These are phyloP conservation scores for Cygnus olor DNA, from an alignment of 2,797 vertebrate genomes.

Conservation along the genomic window DNA sequence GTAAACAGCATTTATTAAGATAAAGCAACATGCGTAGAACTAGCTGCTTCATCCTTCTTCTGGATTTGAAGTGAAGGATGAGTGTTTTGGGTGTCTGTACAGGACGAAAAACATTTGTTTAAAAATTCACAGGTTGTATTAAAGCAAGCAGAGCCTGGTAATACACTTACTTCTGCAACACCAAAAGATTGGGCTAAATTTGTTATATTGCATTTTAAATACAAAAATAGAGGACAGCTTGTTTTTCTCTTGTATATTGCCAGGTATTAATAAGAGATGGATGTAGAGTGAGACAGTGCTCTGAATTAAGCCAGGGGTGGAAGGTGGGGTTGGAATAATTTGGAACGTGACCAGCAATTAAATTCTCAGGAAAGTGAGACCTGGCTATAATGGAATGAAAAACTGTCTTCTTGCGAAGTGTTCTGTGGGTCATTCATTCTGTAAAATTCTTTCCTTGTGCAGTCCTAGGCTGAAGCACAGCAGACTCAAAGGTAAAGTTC, in stretches of 20 bases:
- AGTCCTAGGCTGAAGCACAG: conserved; percentile 38
- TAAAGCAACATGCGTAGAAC: not conserved
- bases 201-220: not conserved
- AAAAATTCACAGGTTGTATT: not conserved
- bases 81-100: not conserved
- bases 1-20: not conserved
- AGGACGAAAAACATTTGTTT: not conserved
- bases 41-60: not conserved
- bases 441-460: conserved; percentile 38
- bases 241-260: not conserved
- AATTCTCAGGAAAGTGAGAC: not conserved
- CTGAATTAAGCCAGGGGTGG: not conserved
- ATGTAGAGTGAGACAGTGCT: not conserved
- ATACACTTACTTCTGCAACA: not conserved
- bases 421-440: conserved; percentile 13
- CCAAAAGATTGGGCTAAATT: not conserved
- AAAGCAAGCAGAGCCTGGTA: not conserved
- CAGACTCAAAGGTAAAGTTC: conserved; percentile 21
- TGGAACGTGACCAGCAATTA: not conserved
- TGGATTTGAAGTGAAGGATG: not conserved
- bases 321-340: not conserved
- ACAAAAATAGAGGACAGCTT: not conserved
- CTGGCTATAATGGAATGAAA: not conserved
- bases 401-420: not conserved
- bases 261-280: not conserved